Conservation (phyloP, 1,140 invertebrate species). For the Bombus difficillimus region DNA sequence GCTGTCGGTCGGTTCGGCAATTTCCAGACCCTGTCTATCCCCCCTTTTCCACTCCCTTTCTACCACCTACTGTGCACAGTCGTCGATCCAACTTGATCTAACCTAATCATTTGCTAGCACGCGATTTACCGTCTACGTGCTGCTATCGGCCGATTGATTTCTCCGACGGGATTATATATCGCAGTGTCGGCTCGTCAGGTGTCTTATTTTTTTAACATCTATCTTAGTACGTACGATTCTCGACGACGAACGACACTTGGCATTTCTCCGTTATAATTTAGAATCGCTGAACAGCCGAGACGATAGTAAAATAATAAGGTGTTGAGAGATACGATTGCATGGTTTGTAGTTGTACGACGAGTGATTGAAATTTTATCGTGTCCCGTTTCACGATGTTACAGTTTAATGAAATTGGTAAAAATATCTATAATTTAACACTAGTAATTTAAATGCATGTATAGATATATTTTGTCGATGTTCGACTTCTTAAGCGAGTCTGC, state of each 20-base stretch:
- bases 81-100: conserved; percentile 47
- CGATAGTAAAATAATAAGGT: not conserved
- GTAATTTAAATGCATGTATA: too few species aligned
- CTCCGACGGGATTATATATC: conserved; percentile 40
- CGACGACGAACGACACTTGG: not conserved
- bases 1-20: conserved; percentile 56
- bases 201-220: conserved; percentile 19
- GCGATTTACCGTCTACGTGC: conserved; percentile 47
- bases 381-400: too few species aligned
- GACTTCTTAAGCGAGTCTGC: too few species aligned
- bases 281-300: not conserved
- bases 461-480: too few species aligned
- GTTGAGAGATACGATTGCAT: not conserved
- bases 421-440: too few species aligned
- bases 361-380: too few species aligned
- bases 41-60: not conserved
- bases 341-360: too few species aligned
- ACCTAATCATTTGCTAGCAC: conserved; percentile 65
- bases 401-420: too few species aligned
- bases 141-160: conserved; percentile 54
- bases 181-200: not conserved
- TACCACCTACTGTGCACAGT: not conserved
- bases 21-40: conserved; percentile 34
- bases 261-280: not conserved
- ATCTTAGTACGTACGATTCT: not conserved